Evolutionary conservation across 2,113 vertebrate genomes (phyloP).

Genomic region (Ciconia stormi): DNA sequence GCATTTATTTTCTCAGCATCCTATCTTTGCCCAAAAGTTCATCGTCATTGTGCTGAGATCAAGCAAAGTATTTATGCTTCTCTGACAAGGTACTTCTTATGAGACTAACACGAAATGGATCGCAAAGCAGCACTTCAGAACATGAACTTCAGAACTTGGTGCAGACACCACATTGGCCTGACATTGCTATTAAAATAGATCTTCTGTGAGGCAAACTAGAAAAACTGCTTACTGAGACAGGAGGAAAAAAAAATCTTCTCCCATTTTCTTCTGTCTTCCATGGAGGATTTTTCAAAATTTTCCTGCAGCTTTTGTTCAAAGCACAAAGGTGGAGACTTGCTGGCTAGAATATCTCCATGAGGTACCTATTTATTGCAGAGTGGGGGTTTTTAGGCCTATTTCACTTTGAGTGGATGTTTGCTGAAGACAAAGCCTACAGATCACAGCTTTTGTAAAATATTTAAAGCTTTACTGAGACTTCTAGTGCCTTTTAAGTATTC

Average conservation of each 20-base stretch:
- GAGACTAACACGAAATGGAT: neutral
- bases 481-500: slow-evolving; percentile 18
- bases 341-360: neutral
- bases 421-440: neutral
- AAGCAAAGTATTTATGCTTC: neutral
- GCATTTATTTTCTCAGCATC: neutral
- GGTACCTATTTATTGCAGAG: slow-evolving; percentile 7
- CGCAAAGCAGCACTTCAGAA: neutral
- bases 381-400: neutral
- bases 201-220: neutral
- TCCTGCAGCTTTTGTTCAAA: slow-evolving; percentile 27
- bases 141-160: neutral
- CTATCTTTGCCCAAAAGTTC: neutral
- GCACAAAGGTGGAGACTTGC: neutral
- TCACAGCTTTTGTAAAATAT: slow-evolving; percentile 23
- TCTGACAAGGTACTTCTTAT: neutral
- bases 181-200: neutral
- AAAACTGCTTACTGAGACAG: neutral
- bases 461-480: slow-evolving; percentile 16
- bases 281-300: neutral
- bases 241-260: neutral
- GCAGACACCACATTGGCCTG: neutral
- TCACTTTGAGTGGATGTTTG: neutral
- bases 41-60: neutral
- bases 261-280: neutral